A percentile compares a stretch with the other conserved stretches of the same genome.
These are phyloP conservation scores for Rhabdomys pumilio DNA, from an alignment of 2,797 vertebrate species.

Conservation along the genomic window DNA sequence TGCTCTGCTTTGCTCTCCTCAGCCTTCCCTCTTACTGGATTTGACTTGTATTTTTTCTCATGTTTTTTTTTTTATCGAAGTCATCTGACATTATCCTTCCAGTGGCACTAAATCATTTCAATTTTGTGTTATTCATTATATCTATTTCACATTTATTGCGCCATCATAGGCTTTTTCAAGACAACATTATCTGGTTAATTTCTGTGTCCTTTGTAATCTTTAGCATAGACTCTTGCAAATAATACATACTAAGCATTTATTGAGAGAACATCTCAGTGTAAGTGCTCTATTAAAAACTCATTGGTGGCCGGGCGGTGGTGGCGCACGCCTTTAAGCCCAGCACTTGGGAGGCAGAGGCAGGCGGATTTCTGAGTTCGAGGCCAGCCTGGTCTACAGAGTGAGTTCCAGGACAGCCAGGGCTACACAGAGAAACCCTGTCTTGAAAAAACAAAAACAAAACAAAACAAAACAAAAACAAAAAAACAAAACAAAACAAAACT, in stretches of 20 bases:
- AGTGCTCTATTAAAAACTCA: background rate
- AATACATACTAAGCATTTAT: background rate
- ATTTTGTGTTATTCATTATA: conserved; percentile 2
- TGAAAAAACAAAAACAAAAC: no score
- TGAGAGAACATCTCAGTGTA: background rate
- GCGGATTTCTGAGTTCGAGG: no score
- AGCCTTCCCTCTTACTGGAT: conserved; percentile 92
- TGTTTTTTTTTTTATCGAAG: background rate
- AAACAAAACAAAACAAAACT: background rate
- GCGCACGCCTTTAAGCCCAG: no score
- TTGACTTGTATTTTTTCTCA: conserved; percentile 93
- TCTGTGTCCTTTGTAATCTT: conserved; percentile 3
- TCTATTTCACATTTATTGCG: background rate
- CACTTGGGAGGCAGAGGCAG: no score
- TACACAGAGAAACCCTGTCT: no score
- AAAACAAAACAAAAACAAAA: no score
- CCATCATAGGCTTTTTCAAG: background rate
- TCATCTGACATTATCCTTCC: background rate
- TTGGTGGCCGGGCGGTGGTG: background rate
- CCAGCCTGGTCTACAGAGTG: no score
- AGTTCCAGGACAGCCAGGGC: no score
- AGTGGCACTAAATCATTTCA: background rate
- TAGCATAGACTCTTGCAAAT: background rate
- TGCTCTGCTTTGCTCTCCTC: conserved; percentile 93
- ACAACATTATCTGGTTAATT: background rate